Evolutionary conservation across 2,797 vertebrate species (phyloP), one percentile per base, ranked within the genome.

Genomic region (Luscinia megarhynchos): DNA sequence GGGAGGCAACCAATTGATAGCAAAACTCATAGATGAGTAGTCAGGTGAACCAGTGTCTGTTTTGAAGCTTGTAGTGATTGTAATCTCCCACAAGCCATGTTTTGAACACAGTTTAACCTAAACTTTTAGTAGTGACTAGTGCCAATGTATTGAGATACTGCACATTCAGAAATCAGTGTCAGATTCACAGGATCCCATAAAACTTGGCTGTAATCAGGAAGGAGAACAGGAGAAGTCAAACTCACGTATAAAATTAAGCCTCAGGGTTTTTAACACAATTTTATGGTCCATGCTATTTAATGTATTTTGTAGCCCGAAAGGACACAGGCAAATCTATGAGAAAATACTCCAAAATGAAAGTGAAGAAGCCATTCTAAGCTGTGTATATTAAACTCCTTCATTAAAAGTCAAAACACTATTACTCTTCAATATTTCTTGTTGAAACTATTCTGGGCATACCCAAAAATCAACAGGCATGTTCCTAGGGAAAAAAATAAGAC

Each of bases 341-440:
- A 32, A 54, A 54, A 54, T 3, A 54, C 6, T 23, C n/a, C 22
- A 84, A 66, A 75, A 64, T 20, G 62, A 74, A 84, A 75, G 7
- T 30, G 11, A 77, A n/a, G 9, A 64, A 59, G 9, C 2, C 20
- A 51, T 46, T 85, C 41, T 63, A 68, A 74, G 6, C 3, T 83
- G 15, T 27, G 11, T 18, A 23, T 38, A 17, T 46, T 46, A 34
- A 26, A 34, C 3, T 38, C 13, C 19, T 70, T 58, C 41, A 40
- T 40, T 86, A 59, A 62, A 91, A 81, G 17, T 66, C n/a, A 78
- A 89, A 92, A 78, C 5, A 63, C 41, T 53, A 55, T 41, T 61
- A 58, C 6, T 70, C 9, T 70, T 17, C 7, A 17, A 54, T 23
- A 59, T 58, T 57, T 15, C 18, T 64, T 81, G 19, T 51, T 76